Conservation (phyloP, 2,113 vertebrate genomes). For the Dipodomys stephensi region DNA sequence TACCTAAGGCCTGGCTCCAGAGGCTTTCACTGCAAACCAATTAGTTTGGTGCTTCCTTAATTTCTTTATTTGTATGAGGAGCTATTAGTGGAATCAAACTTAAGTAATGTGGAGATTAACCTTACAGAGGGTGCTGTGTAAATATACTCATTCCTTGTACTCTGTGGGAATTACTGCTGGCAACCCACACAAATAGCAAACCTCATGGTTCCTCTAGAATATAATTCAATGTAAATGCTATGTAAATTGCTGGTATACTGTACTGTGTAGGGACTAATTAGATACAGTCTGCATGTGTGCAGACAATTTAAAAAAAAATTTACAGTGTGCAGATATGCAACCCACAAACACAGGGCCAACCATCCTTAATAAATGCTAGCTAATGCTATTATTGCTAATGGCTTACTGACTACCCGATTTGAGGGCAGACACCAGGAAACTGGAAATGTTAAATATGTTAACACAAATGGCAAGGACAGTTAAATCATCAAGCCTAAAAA, state of each 20-base stretch:
- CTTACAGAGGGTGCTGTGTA: neutral
- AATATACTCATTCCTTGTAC: neutral
- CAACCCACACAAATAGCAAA: neutral
- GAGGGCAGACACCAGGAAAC: neutral
- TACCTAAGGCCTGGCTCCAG: neutral
- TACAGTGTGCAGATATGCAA: neutral
- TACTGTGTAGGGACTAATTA: neutral
- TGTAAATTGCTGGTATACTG: neutral
- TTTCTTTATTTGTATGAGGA: neutral
- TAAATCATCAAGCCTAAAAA: neutral
- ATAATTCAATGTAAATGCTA: neutral
- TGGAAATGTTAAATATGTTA: neutral
- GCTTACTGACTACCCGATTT: neutral
- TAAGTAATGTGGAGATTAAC: neutral
- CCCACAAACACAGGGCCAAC: neutral
- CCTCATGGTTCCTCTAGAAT: too few relatives aligned
- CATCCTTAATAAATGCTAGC: neutral
- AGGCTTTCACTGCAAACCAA: neutral
- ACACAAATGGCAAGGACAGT: neutral
- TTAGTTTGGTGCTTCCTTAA: neutral
- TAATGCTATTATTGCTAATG: neutral
- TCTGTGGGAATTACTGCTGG: neutral
- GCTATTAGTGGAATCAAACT: neutral
- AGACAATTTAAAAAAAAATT: neutral
- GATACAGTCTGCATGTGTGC: neutral